phyloP scores from a whole-genome alignment of 2,888 invertebrate species.

The Doris montereyensis region DNA sequence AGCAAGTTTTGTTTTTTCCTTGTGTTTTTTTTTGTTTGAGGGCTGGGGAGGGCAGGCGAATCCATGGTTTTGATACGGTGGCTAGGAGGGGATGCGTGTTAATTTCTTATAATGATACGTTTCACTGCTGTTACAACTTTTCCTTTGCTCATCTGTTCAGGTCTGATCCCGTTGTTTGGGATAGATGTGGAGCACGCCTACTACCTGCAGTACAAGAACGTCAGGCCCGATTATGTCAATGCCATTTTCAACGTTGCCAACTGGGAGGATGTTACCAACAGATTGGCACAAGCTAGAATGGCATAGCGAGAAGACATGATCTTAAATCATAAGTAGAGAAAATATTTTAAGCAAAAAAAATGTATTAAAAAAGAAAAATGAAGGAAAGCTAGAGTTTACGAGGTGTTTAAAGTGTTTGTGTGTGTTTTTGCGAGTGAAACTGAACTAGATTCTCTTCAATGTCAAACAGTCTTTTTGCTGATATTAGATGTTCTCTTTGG shows the following conservation, averaged over 20 bases:
- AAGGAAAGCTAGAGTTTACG: not conserved
- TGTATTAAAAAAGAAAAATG: not conserved
- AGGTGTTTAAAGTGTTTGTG: not conserved
- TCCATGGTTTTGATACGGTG: too few relatives aligned
- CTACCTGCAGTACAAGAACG: constrained; percentile 99
- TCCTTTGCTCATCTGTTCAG: too few relatives aligned
- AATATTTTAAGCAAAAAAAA: constrained; percentile 69
- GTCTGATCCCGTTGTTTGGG: constrained; percentile 73
- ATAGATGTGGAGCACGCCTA: constrained; percentile 99
- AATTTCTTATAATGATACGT: too few relatives aligned
- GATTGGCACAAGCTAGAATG: constrained; percentile 79
- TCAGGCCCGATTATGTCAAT: constrained; percentile 97
- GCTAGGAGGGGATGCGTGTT: too few relatives aligned
- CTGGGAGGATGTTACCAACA: constrained; percentile 89
- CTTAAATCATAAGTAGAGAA: constrained; percentile 96
- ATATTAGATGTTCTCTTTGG: too few relatives aligned
- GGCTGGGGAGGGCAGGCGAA: too few relatives aligned
- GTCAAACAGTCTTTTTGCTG: too few relatives aligned
- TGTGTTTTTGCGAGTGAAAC: too few relatives aligned
- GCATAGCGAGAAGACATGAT: constrained; percentile 77
- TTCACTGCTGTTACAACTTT: too few relatives aligned
- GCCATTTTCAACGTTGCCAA: constrained; percentile 95
- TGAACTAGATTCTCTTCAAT: too few relatives aligned
- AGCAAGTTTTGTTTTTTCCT: too few relatives aligned
- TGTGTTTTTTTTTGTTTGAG: too few relatives aligned